These are phyloP conservation scores for Eidolon helvum DNA, from an alignment of 2,113 vertebrate genomes.

Conservation along the genomic window DNA sequence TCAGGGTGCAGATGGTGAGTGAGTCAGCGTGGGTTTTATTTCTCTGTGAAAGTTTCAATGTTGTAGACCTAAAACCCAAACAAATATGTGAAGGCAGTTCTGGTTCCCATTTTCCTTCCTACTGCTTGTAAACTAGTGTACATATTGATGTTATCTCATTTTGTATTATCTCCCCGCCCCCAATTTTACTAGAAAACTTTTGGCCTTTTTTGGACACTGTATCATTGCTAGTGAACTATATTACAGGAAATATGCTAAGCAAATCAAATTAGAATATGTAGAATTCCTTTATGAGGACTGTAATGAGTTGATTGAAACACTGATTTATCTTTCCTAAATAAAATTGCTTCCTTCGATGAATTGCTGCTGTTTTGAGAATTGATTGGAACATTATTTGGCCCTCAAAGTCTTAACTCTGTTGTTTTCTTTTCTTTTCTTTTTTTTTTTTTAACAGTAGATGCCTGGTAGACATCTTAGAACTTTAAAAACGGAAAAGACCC, in stretches of 20 bases:
- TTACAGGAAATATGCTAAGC: background rate
- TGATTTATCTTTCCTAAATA: constrained; percentile 33
- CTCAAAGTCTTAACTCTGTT: background rate
- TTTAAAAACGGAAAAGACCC: background rate
- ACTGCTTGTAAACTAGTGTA: background rate
- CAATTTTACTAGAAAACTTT: background rate
- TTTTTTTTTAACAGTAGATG: constrained; percentile 30
- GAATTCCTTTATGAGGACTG: background rate
- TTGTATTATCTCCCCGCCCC: background rate
- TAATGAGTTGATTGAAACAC: background rate
- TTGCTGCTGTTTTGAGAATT: background rate
- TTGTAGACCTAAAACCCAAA: constrained; percentile 49
- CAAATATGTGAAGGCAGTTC: constrained; percentile 30
- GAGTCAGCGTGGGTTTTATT: constrained; percentile 29
- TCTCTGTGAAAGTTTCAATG: constrained; percentile 24
- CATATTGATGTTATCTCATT: background rate
- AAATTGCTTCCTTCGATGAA: background rate
- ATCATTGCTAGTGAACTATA: background rate
- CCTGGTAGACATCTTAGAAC: constrained; percentile 33
- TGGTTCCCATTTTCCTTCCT: constrained; percentile 29
- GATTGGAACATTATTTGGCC: background rate
- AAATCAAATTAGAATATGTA: background rate
- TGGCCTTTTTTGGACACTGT: background rate
- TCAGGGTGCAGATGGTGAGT: constrained; percentile 54
- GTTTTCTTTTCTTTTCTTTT: background rate